Evolutionary conservation across 2,888 invertebrate genomes (phyloP), one percentile per base, ranked within the genome.

Genomic region (Ochropleura plecta): DNA sequence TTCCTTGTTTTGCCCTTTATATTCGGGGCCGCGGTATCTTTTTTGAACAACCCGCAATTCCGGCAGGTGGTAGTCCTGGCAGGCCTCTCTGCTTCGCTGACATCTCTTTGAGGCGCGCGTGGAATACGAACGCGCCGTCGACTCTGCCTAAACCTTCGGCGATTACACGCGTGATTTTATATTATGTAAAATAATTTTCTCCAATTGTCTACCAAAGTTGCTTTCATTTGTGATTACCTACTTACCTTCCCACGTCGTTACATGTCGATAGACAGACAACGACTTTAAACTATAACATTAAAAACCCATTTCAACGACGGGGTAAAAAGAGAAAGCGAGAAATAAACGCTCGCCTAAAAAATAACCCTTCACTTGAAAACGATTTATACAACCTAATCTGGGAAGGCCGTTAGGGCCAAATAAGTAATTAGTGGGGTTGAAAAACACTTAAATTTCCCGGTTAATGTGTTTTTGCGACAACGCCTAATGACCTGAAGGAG

Each of bases 361-460:
- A 86, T 77, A 79, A 79, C 84, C 88, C 86, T 84, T 86, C 71
- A 76, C 44, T 77, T 82, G 73, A 71, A 76, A 70, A 79, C 84
- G 84, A 89, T 90, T 90, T 90, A 90, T 89, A 86, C 86, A 73
- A 85, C 86, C 90, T 92, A 92, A 93, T 92, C 91, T 89, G 88
- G 84, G 76, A 84, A 87, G 84, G 89, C 89, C 89, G 90, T 92
- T 92, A 89, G 82, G 86, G 86, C 82, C 87, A 88, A 89, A 89
- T 90, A 90, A 91, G 93, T 92, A 93, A 94, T 94, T 94, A 94
- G 91, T 87, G 87, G 90, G 91, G 90, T 89, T 92, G 92, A 92
- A 93, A 93, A 94, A 93, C 93, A 92, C 93, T 92, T 93, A 91
- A 92, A 92, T 92, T 92, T 89, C 86, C 87, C 86, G 88, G 86